Base-by-base conservation (phyloP, 2,888 invertebrate genomes). In the Drosophila nr. fundita region DNA sequence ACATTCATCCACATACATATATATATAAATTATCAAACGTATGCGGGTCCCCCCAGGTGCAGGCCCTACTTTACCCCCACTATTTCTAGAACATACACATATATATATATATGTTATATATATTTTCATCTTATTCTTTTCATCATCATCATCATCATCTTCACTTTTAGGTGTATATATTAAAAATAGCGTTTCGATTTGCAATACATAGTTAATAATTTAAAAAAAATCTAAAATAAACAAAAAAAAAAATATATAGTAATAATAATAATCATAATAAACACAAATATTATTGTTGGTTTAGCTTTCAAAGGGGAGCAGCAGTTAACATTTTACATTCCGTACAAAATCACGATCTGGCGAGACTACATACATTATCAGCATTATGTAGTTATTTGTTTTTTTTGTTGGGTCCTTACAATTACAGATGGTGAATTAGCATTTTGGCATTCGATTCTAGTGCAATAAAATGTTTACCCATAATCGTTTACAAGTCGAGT, bases 1-100 rank as follows among this genome's bases (percentile, higher is more conserved):
- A 90, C 89, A 83, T 90, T 86, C 79, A 89, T 82, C 76, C 87
- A 84, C 86, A 83, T 79, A 84, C 74, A 87, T 29, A 55, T 55
- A 54, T 73, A 78, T 82, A 78, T 78, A 78, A 81, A 78, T 78
- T 77, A 78, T 80, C 78, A 73, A 81, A 78, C 65, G 63, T 77
- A 77, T 78, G 78, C 66, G 78, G 81, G 81, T 70, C 58, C 72
- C 77, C 71, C 52, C 27, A 57, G 61, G 60, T 76, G 65, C 58
- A 70, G 74, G 64, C 40, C 42, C 52, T 72, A 40, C 59, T 59
- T 48, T 34, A 38, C 52, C 64, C 54, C 66, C 18, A 36, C 32
- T 62, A 59, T 65, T 69, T 60, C 64, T 69, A 60, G 40, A 57
- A 65, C 62, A 76, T 65, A 60, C 29, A 55, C 57, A 72, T 48